phyloP scores from a whole-genome alignment of 2,888 invertebrate genomes.

The Hecatera dysodea region DNA sequence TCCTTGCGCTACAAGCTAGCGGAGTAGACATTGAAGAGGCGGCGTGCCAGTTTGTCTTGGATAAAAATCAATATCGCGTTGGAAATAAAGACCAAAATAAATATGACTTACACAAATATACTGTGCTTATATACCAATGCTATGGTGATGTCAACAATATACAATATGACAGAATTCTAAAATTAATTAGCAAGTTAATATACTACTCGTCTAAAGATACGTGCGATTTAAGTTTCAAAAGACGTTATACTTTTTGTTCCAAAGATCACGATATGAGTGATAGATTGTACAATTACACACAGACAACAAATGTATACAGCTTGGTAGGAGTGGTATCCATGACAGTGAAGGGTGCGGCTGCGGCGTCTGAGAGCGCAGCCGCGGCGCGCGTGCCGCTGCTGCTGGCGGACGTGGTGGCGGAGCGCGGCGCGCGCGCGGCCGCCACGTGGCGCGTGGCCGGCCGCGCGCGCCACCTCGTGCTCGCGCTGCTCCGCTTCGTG shows the following conservation, averaged over 20 bases:
- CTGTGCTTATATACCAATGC: slow-evolving; percentile 48
- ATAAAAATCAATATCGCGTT: neutral
- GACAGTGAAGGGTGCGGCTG: slow-evolving; percentile 17
- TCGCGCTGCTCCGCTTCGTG: slow-evolving; percentile 32
- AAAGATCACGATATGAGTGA: slow-evolving; percentile 15
- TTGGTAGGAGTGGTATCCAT: slow-evolving; percentile 45
- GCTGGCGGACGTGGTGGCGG: slow-evolving; percentile 52
- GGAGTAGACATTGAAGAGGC: slow-evolving; percentile 38
- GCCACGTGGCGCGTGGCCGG: slow-evolving; percentile 35
- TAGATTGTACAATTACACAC: neutral
- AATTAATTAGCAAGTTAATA: fast-evolving
- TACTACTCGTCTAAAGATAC: fast-evolving
- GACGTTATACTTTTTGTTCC: slow-evolving; percentile 15
- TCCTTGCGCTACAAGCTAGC: slow-evolving; percentile 38
- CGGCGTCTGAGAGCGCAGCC: slow-evolving; percentile 35
- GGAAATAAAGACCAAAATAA: neutral
- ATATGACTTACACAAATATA: slow-evolving; percentile 14
- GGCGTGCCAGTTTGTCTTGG: slow-evolving; percentile 31
- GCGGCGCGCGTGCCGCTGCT: slow-evolving; percentile 48
- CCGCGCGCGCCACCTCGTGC: slow-evolving; percentile 49
- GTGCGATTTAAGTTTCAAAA: neutral
- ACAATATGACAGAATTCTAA: neutral
- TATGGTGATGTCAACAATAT: neutral
- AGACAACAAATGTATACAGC: fast-evolving
- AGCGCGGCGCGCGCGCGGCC: neutral